Percentiles rank a stretch among this genome's conserved stretches.
phyloP scores from a whole-genome alignment of 2,797 vertebrate genomes.

The Pelobates cultripes region DNA sequence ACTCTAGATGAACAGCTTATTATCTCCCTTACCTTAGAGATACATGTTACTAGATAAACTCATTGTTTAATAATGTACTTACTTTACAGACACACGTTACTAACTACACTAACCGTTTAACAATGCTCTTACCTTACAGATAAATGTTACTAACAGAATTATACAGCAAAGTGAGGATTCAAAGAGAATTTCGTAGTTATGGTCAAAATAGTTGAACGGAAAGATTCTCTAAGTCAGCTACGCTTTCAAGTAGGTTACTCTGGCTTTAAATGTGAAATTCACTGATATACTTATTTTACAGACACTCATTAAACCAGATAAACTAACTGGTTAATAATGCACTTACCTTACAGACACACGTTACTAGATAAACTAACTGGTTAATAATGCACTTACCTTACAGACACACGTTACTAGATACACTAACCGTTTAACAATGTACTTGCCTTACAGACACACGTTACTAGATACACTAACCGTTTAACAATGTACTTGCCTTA shows the following conservation, averaged over 20 bases:
- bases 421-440: background rate
- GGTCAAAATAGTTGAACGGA: too few species aligned
- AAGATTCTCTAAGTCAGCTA: too few species aligned
- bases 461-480: slow-evolving; percentile 20
- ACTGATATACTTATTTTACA: too few species aligned
- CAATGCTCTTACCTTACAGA: slow-evolving; percentile 67
- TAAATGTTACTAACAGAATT: slow-evolving; percentile 65
- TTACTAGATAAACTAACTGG: background rate
- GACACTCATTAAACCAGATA: slow-evolving; percentile 1
- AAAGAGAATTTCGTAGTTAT: too few species aligned
- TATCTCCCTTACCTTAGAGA: slow-evolving; percentile 70
- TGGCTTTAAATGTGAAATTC: too few species aligned
- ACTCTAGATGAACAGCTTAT: slow-evolving; percentile 22
- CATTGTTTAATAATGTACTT: too few species aligned
- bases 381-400: slow-evolving; percentile 62
- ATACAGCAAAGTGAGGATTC: too few species aligned
- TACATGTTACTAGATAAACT: slow-evolving; percentile 57
- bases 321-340: background rate
- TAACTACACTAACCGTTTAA: background rate
- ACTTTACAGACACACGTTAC: background rate
- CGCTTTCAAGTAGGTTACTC: too few species aligned
- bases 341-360: slow-evolving; percentile 59
- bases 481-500: too few species aligned
- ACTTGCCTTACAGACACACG: slow-evolving; percentile 71
- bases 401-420: slow-evolving; percentile 64